phyloP scores from a whole-genome alignment of 2,888 invertebrate genomes.

The Cotesia congregata region DNA sequence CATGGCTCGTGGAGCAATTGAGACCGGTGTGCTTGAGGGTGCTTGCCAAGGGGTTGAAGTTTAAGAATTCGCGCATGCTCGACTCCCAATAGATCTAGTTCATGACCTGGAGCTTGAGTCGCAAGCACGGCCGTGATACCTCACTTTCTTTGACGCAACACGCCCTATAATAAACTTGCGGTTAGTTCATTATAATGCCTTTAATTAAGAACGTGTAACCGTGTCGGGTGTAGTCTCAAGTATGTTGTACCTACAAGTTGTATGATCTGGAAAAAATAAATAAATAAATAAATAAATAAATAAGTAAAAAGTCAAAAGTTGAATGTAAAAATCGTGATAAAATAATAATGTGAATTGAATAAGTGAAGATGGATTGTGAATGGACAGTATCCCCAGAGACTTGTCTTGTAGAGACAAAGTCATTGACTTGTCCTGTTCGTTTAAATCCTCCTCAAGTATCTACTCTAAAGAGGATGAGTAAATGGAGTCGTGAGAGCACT shows the following conservation, averaged over 20 bases:
- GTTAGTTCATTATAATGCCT: neutral
- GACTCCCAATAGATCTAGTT: constrained; percentile 20
- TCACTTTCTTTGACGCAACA: constrained; percentile 30
- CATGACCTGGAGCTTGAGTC: constrained; percentile 40
- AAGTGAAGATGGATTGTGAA: constrained; percentile 1
- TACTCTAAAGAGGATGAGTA: neutral
- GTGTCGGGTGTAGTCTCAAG: neutral
- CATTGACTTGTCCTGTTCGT: neutral
- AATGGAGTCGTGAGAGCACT: constrained; percentile 10
- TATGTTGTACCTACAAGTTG: neutral
- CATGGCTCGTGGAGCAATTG: constrained; percentile 8
- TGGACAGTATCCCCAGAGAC: constrained; percentile 1
- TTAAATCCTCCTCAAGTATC: constrained; percentile 1
- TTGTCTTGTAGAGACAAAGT: neutral
- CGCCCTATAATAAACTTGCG: constrained; percentile 25
- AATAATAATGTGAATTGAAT: neutral
- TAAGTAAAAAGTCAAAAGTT: no score
- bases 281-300: no score
- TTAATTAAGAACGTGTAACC: neutral
- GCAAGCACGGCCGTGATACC: constrained; percentile 16
- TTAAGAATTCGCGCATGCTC: constrained; percentile 33
- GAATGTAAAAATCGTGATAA: neutral
- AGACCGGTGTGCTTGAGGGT: constrained; percentile 16
- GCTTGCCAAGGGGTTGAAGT: constrained; percentile 19
- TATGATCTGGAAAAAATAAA: neutral